Percentiles rank a stretch among this genome's conserved stretches.
phyloP scores from a whole-genome alignment of 1,140 invertebrate genomes.

The Drosophila nannoptera region DNA sequence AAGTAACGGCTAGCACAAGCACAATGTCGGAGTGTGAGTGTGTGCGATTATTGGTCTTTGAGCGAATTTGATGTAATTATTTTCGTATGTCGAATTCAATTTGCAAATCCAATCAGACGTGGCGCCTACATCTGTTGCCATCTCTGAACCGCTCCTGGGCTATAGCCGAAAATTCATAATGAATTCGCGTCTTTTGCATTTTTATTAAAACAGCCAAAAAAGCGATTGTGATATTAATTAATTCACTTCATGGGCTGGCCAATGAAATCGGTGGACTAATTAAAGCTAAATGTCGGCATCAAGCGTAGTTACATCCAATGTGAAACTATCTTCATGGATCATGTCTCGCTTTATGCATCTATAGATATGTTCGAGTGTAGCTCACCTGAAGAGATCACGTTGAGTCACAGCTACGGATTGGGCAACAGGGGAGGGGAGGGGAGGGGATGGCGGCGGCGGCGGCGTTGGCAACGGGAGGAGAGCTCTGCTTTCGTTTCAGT shows the following conservation, averaged over 20 bases:
- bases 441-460: no score
- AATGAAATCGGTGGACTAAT: constrained; percentile 34
- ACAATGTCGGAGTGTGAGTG: background rate
- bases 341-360: background rate
- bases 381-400: background rate
- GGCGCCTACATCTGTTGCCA: background rate
- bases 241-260: constrained; percentile 42
- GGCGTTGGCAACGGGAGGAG: no score
- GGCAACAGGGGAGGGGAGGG: constrained; percentile 5
- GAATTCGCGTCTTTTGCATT: constrained; percentile 32
- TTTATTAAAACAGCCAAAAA: constrained; percentile 22
- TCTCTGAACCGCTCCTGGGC: constrained; percentile 23
- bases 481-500: background rate
- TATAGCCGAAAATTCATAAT: constrained; percentile 2
- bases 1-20: background rate
- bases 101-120: background rate
- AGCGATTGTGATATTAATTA: constrained; percentile 53
- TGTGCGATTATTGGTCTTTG: background rate
- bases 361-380: constrained; percentile 2
- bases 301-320: background rate
- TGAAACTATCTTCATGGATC: background rate
- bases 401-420: constrained; percentile 7
- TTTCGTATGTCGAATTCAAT: background rate
- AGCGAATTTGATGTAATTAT: background rate
- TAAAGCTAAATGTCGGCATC: constrained; percentile 6